Base-by-base conservation (phyloP, 2,888 invertebrate genomes). In the Cheilosia vernalis region DNA sequence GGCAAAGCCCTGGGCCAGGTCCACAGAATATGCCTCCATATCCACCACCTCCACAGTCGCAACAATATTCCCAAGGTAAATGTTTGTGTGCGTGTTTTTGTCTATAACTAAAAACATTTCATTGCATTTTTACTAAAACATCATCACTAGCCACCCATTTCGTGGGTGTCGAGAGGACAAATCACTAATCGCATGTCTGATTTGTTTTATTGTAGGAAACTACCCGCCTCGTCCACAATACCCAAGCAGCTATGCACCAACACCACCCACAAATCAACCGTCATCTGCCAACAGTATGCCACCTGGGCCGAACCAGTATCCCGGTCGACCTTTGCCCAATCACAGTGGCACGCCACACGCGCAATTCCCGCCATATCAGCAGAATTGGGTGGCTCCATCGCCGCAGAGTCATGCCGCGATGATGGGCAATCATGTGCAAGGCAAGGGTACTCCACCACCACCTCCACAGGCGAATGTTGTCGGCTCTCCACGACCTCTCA, bases 1-100 rank as follows among this genome's bases (percentile, higher is more conserved):
- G 93, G 19, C 89, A 90, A 89, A 89, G 94, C 90, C 93, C 94
- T 88, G 93, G 93, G 73, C 91, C 91, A 9, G 90, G 90, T 77
- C 91, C 92, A 74, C 94, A 94, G 88, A 93, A 93, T 88, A 93
- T 93, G 92, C 91, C 93, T 56, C 91, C 93, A 74, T 94, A 94
- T 91, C 93, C 94, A 87, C 93, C 94, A 80, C 93, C 93, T 60
- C 92, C 94, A 79, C 94, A 94, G 88, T 89, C 91, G 86, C 93
- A 93, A 90, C 93, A 94, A 90, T 93, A 94, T 91, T 92, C 93
- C 87, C 94, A 94, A 92, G 93, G 93, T 91, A 90, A 81, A 82
- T 51, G 24, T 66, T 15, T 13, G 21, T 17, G 44, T 44, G 44
- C 2, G 24, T 44, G 44, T 44, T n/a, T 7, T 10, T 37, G 9